Conservation (phyloP, 2,888 invertebrate species). For the Anoplius nigerrimus region DNA sequence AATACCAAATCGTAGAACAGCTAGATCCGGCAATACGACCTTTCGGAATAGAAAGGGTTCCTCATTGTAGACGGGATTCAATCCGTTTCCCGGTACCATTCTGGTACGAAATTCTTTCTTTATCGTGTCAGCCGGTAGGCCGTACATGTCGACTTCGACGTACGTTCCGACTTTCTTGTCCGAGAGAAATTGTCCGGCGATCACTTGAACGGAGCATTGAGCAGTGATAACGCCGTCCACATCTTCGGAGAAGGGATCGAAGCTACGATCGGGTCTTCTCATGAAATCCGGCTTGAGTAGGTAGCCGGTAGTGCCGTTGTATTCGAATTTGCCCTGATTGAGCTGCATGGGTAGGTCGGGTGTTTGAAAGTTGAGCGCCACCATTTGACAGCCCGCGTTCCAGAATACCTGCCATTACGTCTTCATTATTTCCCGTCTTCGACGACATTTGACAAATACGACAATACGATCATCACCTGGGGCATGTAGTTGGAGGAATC, state of each 20-base stretch:
- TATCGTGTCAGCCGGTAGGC: constrained; percentile 84
- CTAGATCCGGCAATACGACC: constrained; percentile 83
- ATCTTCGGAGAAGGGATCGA: constrained; percentile 84
- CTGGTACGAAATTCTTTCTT: constrained; percentile 82
- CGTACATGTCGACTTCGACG: constrained; percentile 86
- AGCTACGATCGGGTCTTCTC: constrained; percentile 81
- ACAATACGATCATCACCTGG: constrained; percentile 74
- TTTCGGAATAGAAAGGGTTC: constrained; percentile 84
- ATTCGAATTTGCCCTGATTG: constrained; percentile 86
- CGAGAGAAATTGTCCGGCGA: constrained; percentile 83
- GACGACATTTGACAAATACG: too few relatives aligned
- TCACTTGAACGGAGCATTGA: constrained; percentile 82
- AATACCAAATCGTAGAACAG: constrained; percentile 81
- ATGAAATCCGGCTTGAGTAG: constrained; percentile 85
- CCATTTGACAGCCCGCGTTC: constrained; percentile 85
- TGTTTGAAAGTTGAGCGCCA: constrained; percentile 85
- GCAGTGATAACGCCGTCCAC: constrained; percentile 87
- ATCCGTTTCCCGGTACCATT: constrained; percentile 81
- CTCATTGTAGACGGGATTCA: constrained; percentile 85
- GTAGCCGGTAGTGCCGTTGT: constrained; percentile 82
- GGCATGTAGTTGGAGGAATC: constrained; percentile 85
- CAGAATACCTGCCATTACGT: constrained; percentile 80
- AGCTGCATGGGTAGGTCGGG: constrained; percentile 84
- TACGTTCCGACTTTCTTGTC: constrained; percentile 85
- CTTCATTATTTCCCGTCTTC: too few relatives aligned